A percentile compares a stretch with the other conserved stretches of the same genome.
Evolutionary conservation across 2,888 invertebrate species (phyloP).

Genomic region (Euphydryas editha): DNA sequence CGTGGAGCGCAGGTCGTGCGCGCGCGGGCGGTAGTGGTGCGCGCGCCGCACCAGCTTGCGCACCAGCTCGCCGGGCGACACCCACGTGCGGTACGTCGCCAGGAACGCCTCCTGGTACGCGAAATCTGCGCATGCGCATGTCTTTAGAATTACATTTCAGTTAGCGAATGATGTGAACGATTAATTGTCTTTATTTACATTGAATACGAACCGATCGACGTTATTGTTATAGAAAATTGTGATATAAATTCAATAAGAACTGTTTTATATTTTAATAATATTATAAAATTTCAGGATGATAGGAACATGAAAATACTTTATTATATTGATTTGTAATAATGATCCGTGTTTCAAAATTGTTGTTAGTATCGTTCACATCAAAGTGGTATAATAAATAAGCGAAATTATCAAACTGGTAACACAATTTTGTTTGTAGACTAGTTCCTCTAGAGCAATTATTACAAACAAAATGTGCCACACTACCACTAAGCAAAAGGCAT

Average conservation of each 20-base stretch:
- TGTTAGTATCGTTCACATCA: neutral
- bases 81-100: slow-evolving; percentile 98
- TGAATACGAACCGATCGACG: neutral
- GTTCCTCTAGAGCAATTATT: slow-evolving; percentile 12
- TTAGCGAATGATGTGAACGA: neutral
- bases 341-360: neutral
- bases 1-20: slow-evolving; percentile 91
- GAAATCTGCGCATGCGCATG: slow-evolving; percentile 86
- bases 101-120: slow-evolving; percentile 99
- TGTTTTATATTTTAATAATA: too few relatives aligned
- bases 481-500: slow-evolving; percentile 25
- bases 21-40: slow-evolving; percentile 85
- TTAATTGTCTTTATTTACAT: neutral
- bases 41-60: slow-evolving; percentile 90
- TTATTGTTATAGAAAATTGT: too few relatives aligned
- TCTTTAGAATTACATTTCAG: neutral
- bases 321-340: too few relatives aligned
- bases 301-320: too few relatives aligned
- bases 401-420: slow-evolving; percentile 12
- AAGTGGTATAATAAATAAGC: neutral
- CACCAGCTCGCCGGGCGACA: slow-evolving; percentile 93
- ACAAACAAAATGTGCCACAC: slow-evolving; percentile 24
- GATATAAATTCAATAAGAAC: too few relatives aligned
- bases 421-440: slow-evolving; percentile 20
- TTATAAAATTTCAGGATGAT: too few relatives aligned